A percentile compares a stretch with the other conserved stretches of the same genome.
Evolutionary conservation across 2,888 invertebrate species (phyloP).

Genomic region (Blera fallax): DNA sequence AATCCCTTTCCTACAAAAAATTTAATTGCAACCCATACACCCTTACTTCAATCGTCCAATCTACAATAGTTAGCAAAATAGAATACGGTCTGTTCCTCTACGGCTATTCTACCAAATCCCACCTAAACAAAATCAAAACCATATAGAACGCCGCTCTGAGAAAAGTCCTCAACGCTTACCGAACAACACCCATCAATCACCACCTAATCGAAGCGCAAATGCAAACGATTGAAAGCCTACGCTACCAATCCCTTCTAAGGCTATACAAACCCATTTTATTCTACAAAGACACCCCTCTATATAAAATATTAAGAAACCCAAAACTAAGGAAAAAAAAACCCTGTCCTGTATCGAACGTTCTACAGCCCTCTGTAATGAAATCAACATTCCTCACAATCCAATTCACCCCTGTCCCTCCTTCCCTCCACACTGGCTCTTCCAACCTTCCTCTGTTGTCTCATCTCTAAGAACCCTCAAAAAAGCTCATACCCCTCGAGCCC

Average conservation of each 20-base stretch:
- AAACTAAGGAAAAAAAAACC: too few relatives aligned
- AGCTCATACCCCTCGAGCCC: neutral
- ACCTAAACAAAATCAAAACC: conserved; percentile 11
- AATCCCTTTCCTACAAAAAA: conserved; percentile 19
- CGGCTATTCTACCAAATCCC: conserved; percentile 8
- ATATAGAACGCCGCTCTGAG: conserved; percentile 2
- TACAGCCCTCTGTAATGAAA: neutral
- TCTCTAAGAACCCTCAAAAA: neutral
- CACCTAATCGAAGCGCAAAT: conserved; percentile 7
- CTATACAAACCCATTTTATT: too few relatives aligned
- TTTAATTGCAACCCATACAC: neutral
- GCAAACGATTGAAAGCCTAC: too few relatives aligned
- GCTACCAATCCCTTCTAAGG: too few relatives aligned
- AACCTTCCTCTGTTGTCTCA: neutral
- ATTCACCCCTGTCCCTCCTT: neutral
- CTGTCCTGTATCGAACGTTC: neutral
- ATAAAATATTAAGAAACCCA: neutral
- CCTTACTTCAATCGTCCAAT: neutral
- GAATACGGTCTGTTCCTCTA: conserved; percentile 25
- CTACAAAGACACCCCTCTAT: too few relatives aligned
- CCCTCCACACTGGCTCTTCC: neutral
- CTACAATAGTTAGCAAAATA: conserved; percentile 3
- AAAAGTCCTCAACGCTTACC: neutral
- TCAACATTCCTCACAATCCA: neutral
- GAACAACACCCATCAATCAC: neutral